These are phyloP conservation scores for Dinocampus coccinellae DNA, from an alignment of 2,888 invertebrate genomes.

Conservation along the genomic window DNA sequence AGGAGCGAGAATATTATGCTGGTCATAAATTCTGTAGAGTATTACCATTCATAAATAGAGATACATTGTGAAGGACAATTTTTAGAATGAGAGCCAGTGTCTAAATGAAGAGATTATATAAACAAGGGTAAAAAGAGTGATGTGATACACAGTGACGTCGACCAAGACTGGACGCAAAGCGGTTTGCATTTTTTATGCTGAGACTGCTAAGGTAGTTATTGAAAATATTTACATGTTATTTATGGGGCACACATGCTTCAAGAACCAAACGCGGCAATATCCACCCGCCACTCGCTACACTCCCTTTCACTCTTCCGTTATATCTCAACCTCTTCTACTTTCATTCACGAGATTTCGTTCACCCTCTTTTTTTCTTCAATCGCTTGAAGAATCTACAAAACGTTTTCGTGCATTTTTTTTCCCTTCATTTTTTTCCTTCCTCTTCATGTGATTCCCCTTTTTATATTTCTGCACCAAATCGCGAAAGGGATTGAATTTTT, in stretches of 20 bases:
- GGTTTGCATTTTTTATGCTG: conserved; percentile 66
- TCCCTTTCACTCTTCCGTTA: conserved; percentile 8
- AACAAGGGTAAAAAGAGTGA: conserved; percentile 9
- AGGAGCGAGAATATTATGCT: conserved; percentile 10
- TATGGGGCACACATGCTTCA: conserved; percentile 64
- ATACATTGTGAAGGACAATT: conserved; percentile 7
- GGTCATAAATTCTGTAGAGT: background rate
- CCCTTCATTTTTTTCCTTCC: conserved; percentile 27
- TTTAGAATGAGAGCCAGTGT: conserved; percentile 17
- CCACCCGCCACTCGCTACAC: conserved; percentile 37
- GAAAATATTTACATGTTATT: conserved; percentile 69
- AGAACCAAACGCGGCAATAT: conserved; percentile 56
- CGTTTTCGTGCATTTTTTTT: conserved; percentile 42
- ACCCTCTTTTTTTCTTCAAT: conserved; percentile 32
- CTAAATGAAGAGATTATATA: conserved; percentile 18
- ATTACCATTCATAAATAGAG: background rate
- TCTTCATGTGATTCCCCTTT: conserved; percentile 8
- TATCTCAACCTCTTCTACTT: conserved; percentile 23
- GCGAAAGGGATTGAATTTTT: conserved; percentile 42
- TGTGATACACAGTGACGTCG: conserved; percentile 43
- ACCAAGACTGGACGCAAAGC: conserved; percentile 58
- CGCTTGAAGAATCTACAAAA: conserved; percentile 51
- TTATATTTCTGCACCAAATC: conserved; percentile 16
- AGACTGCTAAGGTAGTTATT: conserved; percentile 62
- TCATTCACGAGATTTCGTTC: conserved; percentile 35